Evolutionary conservation across 2,888 invertebrate species (phyloP), one percentile per base, ranked within the genome.

Genomic region (Nymphalis c-album): DNA sequence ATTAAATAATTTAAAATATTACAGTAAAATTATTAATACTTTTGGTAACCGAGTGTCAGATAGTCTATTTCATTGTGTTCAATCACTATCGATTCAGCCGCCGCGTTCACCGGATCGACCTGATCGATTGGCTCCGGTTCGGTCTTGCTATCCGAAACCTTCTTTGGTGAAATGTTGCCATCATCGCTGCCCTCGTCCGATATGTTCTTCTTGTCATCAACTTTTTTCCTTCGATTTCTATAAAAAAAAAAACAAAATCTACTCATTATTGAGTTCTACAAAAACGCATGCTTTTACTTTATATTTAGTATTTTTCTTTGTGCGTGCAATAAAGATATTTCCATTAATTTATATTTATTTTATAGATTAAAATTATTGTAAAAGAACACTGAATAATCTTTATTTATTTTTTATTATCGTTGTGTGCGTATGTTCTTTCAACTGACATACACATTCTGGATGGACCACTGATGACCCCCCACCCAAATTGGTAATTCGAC

Each of bases 221-320:
- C 80, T 69, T 82, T 83, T 67, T 83, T 82, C 69, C 81, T 76
- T 64, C 87, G 75, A 59, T 79, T 82, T 71, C 84, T 83, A n/a
- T 18, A 35, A 22, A 18, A 40, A 45, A 66, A 22, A 16, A 35
- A 6, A 3, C 6, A 13, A 50, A 31, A 50, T 31, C 18, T 1
- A 48, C 26, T 31, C 6, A 7, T 48, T 18, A 48, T 7, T 1
- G 17, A 18, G 4, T 47, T 17, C 2, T 2, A 47, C n/a, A 47
- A 47, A 47, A 22, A 22, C 2, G 22, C 22, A 22, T 22, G 2
- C 22, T 22, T 22, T 22, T 22, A 22, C 22, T 22, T 22, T 22
- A 22, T 22, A 22, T 22, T 22, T 22, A 22, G 22, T 22, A 2
- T 22, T 22, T 22, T 22, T 22, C 22, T 22, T 22, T 22, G 22